Conservation (phyloP, 2,888 invertebrate genomes). For the Syritta pipiens region DNA sequence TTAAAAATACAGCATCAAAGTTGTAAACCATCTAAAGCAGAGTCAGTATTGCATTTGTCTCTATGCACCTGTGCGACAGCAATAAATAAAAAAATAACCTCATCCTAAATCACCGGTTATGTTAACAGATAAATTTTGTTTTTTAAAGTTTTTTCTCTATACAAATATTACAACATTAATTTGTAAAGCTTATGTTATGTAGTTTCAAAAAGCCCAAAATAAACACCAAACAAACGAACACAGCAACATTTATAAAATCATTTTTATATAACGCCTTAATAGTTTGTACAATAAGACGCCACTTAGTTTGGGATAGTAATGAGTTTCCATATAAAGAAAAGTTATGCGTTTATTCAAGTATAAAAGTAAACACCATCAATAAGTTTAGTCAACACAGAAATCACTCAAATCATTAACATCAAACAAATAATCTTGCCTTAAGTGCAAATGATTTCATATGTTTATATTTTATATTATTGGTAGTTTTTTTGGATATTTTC, state of each 20-base stretch:
- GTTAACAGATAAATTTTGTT: not conserved
- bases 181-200: conserved; percentile 22
- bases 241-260: conserved; percentile 44
- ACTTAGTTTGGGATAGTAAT: no score
- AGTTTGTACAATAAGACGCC: no score
- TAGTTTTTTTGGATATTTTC: not conserved
- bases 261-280: conserved; percentile 8
- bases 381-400: not conserved
- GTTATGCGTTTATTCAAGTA: no score
- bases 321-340: no score
- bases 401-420: not conserved
- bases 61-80: no score
- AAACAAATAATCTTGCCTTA: not conserved
- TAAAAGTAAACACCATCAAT: no score
- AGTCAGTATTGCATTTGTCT: no score
- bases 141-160: not conserved
- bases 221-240: conserved; percentile 57
- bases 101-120: no score
- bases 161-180: not conserved
- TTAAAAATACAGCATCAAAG: no score
- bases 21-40: no score
- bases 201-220: conserved; percentile 17
- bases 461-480: not conserved
- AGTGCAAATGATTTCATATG: conserved; percentile 21
- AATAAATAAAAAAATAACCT: no score